Percentiles rank a stretch among this genome's conserved stretches.
Evolutionary conservation across 2,113 vertebrate species (phyloP).

Genomic region (Balaeniceps rex): DNA sequence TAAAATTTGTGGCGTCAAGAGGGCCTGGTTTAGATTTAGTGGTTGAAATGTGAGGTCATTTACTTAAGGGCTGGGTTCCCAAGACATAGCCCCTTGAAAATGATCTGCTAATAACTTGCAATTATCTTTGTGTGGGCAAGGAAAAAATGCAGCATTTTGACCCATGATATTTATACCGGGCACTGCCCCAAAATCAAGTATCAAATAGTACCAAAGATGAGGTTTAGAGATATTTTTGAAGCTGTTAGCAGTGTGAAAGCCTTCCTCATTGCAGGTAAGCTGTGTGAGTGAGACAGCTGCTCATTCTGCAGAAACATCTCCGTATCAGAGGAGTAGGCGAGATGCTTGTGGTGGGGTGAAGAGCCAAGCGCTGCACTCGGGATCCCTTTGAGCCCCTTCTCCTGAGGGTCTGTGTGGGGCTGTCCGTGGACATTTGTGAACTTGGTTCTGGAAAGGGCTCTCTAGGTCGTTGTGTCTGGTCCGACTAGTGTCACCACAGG

Average conservation of each 20-base stretch:
- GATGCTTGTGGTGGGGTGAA: not conserved
- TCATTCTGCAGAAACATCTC: not conserved
- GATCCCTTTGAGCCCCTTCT: not conserved
- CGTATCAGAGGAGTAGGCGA: accelerated
- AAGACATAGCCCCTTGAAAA: not conserved
- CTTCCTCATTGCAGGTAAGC: not conserved
- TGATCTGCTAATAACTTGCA: not conserved
- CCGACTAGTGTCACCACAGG: not conserved
- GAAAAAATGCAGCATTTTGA: not conserved
- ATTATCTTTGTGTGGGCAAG: not conserved
- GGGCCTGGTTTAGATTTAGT: not conserved
- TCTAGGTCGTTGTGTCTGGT: accelerated
- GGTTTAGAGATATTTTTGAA: not conserved
- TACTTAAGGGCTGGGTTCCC: not conserved
- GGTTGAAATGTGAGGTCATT: not conserved
- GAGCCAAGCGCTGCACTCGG: not conserved
- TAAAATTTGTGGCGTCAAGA: not conserved
- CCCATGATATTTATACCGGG: not conserved
- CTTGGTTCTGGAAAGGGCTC: not conserved
- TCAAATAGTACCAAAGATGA: not conserved
- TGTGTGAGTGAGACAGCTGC: not conserved
- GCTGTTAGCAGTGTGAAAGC: not conserved
- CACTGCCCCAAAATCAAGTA: not conserved
- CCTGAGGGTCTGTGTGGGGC: not conserved
- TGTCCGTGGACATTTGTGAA: not conserved